Evolutionary conservation across 2,797 vertebrate species (phyloP), one percentile per base, ranked within the genome.

Genomic region (Melopsittacus undulatus): DNA sequence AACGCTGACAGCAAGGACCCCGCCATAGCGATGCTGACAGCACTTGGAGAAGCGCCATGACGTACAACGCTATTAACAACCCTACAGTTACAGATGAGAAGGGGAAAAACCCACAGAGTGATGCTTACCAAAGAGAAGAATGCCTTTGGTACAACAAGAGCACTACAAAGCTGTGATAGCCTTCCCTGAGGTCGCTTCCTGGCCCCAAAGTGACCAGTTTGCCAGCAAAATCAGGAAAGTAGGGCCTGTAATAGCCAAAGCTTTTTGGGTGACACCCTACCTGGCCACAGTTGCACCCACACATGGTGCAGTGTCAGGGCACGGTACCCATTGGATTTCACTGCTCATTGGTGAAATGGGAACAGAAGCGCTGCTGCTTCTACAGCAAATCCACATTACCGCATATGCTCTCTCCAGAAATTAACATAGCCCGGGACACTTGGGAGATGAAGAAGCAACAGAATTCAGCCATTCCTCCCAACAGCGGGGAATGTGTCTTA

Each of bases 1-100:
- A 83, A 38, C 2, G 0, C 76, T 69, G 83, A 78, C 66, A 90
- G 70, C 79, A 76, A 87, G 48, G 79, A 81, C 79, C 87, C 63
- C 7, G 0, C 45, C 1, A 0, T 64, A 90, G 69, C 87, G 21
- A 62, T 2, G 23, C 78, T 42, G 73, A 52, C 89, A 84, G 78
- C 63, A 21, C 46, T 57, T 18, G 38, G 52, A 91, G 57, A 57
- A 49, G 49, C 67, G 76, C 24, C 63, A 30, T 13, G 1, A 70
- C 0, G 0, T 14, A 23, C 76, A 81, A 10, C 0, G 2, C 57
- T 83, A 23, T 64, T 12, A 43, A 43, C 26, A 57, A 56, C 32
- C 43, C 69, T 43, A 26, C 24, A 34, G 48, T 3, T 30, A 70
- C 40, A 67, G 11, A 80, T 2, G 40, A 59, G 45, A 63, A 54